Base-by-base conservation (phyloP, 2,797 vertebrate genomes). In the Hippocampus kuda region DNA sequence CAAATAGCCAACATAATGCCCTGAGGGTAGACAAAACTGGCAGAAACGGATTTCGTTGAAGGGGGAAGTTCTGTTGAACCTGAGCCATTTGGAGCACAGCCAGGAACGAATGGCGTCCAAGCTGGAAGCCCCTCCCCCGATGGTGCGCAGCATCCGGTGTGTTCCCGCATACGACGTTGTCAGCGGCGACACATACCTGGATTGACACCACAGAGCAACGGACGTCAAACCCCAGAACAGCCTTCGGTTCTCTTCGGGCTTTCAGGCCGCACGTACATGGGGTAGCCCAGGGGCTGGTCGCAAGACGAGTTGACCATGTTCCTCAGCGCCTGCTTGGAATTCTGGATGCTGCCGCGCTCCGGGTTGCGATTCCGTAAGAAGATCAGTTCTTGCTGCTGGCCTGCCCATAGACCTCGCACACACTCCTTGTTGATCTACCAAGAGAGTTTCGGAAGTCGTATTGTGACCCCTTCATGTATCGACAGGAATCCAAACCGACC, bases 261-360 rank as follows among this genome's bases (percentile, higher is more conserved):
- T 51, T 41, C 27, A 22, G 46, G 38, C 4, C 34, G 41, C 67
- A 92, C 95, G 0, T 93, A 99, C 93, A 99, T 98, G 78, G 97
- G 97, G 84, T 99, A 99, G 16, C 97, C 97, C 78, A 99, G 88
- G 0, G 97, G 97, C 88, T 98, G 97, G 88, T 99, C 96, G 4
- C 97, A 99, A 1, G 97, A 99, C 1, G 96, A 99, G 84, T 94
- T 98, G 74, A 99, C 96, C 89, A 99, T 91, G 90, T 99, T 99
- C 65, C 95, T 87, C 73, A 99, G 89, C 8, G 96, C 97, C 73
- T 98, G 97, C 81, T 95, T 97, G 2, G 97, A 96, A 90, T 99
- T 99, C 91, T 99, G 97, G 85, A 99, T 98, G 89, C 97, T 99
- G 46, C 97, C 96, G 0, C 95, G 93, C 75, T 99, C 97, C 0